Evolutionary conservation across 2,888 invertebrate genomes (phyloP), one percentile per base, ranked within the genome.

Genomic region (Omphaloscelis lunosa): DNA sequence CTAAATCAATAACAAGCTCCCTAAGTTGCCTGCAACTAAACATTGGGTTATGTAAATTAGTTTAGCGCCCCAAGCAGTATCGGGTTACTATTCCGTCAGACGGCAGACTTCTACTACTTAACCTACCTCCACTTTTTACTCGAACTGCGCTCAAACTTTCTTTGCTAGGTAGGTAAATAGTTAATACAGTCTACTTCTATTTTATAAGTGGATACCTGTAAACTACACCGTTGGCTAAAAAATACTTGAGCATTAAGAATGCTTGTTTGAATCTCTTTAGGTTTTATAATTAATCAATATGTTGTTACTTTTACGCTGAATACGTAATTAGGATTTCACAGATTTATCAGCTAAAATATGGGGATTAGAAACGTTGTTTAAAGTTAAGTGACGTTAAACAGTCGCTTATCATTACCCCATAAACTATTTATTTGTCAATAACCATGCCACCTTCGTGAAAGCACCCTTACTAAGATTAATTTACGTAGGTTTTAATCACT

Each of bases 1-100:
- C 51, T 75, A 62, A 69, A 74, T 61, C 29, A 66, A 67, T 72
- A 69, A 75, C 70, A 72, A 82, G 56, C 58, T 69, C 61, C 59
- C 72, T 66, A 79, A 76, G 84, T 80, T 73, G 63, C 59, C 48
- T 62, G 79, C 72, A 74, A 75, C 72, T 67, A 71, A 85, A 80
- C 77, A 85, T 83, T 85, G 86, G 77, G 77, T 74, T 68, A 83
- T 77, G 73, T 75, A 75, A 85, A 80, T 85, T 75, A 80, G 83
- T 83, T 80, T 61, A 85, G 77, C 72, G 77, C 75, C 75, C 59
- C 67, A 45, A 76, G 76, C 74, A 70, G 78, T 82, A 84, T 78
- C 79, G 65, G 59, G 68, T 84, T 72, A 73, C 73, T 62, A 62
- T 80, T 69, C 82, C 72, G n/a, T 69, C 61, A 77, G 78, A 66